phyloP scores from a whole-genome alignment of 2,113 vertebrate genomes.

The Clupea harengus region DNA sequence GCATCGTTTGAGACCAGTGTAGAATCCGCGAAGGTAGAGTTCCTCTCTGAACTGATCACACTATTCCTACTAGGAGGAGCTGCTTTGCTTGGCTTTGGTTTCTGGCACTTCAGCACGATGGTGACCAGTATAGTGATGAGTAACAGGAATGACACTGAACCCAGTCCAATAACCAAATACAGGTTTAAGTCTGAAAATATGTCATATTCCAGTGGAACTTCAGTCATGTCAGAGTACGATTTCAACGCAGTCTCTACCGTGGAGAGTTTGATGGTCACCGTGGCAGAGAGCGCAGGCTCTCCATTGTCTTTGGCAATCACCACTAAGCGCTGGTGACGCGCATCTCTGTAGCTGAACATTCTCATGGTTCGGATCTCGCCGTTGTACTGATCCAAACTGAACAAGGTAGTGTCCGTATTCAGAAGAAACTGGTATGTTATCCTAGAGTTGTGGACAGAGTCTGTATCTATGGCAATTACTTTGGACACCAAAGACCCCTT shows the following conservation, averaged over 20 bases:
- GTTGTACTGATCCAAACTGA: slow-evolving; percentile 68
- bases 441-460: slow-evolving; percentile 69
- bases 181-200: slow-evolving; percentile 60
- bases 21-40: slow-evolving; percentile 54
- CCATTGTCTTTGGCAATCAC: slow-evolving; percentile 73
- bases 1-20: slow-evolving; percentile 57
- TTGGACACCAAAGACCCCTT: slow-evolving; percentile 54
- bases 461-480: slow-evolving; percentile 64
- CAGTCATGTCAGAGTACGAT: slow-evolving; percentile 63
- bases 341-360: slow-evolving; percentile 71
- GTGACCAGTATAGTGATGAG: slow-evolving; percentile 69
- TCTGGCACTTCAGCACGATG: slow-evolving; percentile 63
- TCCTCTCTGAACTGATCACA: slow-evolving; percentile 53
- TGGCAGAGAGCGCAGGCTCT: slow-evolving; percentile 73
- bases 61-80: slow-evolving; percentile 57
- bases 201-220: slow-evolving; percentile 64
- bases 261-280: slow-evolving; percentile 68
- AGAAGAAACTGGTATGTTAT: slow-evolving; percentile 74
- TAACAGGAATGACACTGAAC: slow-evolving; percentile 70
- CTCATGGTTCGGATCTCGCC: slow-evolving; percentile 72
- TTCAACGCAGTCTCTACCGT: slow-evolving; percentile 53
- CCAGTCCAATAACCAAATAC: slow-evolving; percentile 68
- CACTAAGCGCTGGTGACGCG: slow-evolving; percentile 63
- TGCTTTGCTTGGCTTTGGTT: slow-evolving; percentile 45
- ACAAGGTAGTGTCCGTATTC: slow-evolving; percentile 68